A percentile compares a stretch with the other conserved stretches of the same genome.
Conservation (phyloP, 2,797 vertebrate species). For the Myoxocephalus aenaeus region DNA sequence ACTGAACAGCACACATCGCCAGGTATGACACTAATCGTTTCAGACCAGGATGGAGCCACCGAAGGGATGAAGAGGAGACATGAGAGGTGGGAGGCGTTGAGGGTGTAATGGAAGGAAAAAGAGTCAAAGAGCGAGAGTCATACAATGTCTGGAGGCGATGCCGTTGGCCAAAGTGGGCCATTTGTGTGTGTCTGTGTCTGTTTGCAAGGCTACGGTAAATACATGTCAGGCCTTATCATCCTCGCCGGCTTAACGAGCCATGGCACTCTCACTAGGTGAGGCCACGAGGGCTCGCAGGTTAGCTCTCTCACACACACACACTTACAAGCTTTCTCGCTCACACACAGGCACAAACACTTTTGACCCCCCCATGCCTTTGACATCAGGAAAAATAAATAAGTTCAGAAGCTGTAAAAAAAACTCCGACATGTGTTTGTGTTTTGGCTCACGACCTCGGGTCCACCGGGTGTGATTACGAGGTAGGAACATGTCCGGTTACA, state of each 20-base stretch:
- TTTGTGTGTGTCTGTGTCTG: constrained; percentile 64
- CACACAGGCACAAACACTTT: background rate
- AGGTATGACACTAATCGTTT: constrained; percentile 77
- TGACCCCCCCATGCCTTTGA: too few relatives aligned
- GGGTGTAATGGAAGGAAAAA: constrained; percentile 62
- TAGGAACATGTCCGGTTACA: constrained; percentile 26
- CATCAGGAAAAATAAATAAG: background rate
- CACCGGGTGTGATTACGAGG: constrained; percentile 44
- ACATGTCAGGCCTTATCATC: constrained; percentile 74
- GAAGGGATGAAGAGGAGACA: constrained; percentile 57
- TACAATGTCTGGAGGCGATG: constrained; percentile 70
- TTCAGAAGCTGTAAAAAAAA: constrained; percentile 1
- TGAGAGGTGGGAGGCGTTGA: background rate
- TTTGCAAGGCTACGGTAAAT: constrained; percentile 71
- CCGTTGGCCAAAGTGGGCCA: constrained; percentile 70
- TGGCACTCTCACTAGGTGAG: constrained; percentile 72
- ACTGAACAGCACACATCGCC: constrained; percentile 41
- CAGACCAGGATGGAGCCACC: constrained; percentile 60
- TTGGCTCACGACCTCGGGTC: constrained; percentile 41
- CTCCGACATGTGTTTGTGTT: constrained; percentile 32
- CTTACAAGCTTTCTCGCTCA: background rate
- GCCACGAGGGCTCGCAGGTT: constrained; percentile 64
- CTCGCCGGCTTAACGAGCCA: constrained; percentile 70
- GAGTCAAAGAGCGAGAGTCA: constrained; percentile 62
- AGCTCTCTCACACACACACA: constrained; percentile 29